These are phyloP conservation scores for Saccostrea cuccullata DNA, from an alignment of 1,140 invertebrate genomes.

Conservation along the genomic window DNA sequence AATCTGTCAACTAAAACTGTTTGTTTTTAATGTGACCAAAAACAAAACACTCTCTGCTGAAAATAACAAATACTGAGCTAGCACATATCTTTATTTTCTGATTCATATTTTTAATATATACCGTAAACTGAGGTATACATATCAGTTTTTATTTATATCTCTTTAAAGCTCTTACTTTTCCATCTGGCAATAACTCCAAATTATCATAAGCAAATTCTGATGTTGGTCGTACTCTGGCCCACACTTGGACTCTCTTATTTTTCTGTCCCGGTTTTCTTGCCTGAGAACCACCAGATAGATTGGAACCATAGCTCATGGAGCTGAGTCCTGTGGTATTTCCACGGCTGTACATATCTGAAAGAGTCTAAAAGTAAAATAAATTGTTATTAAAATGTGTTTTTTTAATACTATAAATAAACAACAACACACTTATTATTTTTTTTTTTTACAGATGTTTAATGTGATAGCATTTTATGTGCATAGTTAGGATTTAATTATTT, in stretches of 20 bases:
- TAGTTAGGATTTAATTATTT: too few species aligned
- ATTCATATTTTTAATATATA: background rate
- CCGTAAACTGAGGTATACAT: background rate
- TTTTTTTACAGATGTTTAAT: too few species aligned
- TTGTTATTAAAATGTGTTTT: too few species aligned
- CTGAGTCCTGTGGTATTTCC: conserved; percentile 56
- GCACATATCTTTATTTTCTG: too few species aligned
- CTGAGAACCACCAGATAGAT: conserved; percentile 36
- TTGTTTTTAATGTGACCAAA: too few species aligned
- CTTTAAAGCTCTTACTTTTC: conserved; percentile 66
- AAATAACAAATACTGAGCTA: too few species aligned
- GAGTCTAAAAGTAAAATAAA: too few species aligned
- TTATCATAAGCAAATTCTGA: conserved; percentile 76
- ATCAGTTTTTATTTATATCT: background rate
- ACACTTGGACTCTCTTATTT: conserved; percentile 76
- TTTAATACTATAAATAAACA: too few species aligned
- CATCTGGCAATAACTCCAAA: conserved; percentile 74
- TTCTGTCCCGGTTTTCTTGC: conserved; percentile 58
- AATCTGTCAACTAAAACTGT: too few species aligned
- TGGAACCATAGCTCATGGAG: conserved; percentile 42
- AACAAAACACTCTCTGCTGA: too few species aligned
- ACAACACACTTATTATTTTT: too few species aligned
- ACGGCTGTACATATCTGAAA: conserved; percentile 50
- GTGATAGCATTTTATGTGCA: too few species aligned
- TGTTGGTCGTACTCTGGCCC: conserved; percentile 76